Percentiles rank a stretch among this genome's conserved stretches.
Conservation (phyloP, 1,140 invertebrate genomes). For the Bombus vancouverensis region DNA sequence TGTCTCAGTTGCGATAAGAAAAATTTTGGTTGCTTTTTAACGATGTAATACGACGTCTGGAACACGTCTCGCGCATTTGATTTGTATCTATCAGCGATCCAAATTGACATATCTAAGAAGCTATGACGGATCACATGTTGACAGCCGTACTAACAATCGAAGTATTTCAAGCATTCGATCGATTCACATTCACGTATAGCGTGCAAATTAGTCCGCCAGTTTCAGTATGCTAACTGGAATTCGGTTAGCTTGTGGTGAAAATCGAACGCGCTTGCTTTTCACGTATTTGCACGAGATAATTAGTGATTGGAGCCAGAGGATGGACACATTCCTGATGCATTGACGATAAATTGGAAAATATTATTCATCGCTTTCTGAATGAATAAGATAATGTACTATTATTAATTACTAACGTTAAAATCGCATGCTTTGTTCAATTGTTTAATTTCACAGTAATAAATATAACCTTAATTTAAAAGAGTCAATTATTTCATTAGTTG, state of each 20-base stretch:
- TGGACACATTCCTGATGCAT: neutral
- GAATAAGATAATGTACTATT: neutral
- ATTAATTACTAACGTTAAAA: neutral
- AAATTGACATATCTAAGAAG: neutral
- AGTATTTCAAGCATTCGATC: constrained; percentile 3
- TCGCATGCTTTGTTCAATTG: neutral
- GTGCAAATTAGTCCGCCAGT: constrained; percentile 1
- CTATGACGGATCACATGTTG: neutral
- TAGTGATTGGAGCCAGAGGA: neutral
- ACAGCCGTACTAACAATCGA: neutral
- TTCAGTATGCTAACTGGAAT: constrained; percentile 14
- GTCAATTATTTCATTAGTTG: neutral
- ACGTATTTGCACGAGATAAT: neutral
- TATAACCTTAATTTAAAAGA: neutral
- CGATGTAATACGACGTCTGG: no score
- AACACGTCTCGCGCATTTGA: no score
- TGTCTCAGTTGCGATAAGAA: no score
- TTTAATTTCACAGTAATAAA: neutral
- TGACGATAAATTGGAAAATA: neutral
- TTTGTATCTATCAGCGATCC: neutral
- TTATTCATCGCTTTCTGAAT: neutral
- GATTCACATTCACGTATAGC: neutral
- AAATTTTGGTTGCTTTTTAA: no score
- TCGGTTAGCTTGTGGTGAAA: neutral
- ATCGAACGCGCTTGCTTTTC: neutral